Conservation (phyloP, 1,140 invertebrate genomes). For the Bombus polaris region DNA sequence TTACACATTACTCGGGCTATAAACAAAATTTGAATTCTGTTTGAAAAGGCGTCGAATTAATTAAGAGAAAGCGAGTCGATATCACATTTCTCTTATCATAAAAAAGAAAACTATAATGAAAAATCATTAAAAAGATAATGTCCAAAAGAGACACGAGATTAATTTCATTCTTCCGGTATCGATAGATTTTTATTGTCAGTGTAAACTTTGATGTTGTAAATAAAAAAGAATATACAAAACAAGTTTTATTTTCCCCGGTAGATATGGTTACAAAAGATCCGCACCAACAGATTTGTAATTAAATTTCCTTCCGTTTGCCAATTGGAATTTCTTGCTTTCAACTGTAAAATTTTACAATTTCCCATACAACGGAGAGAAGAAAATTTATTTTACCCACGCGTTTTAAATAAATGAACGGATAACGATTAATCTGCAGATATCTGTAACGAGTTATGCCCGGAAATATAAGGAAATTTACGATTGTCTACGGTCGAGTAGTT, state of each 20-base stretch:
- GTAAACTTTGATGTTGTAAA: neutral
- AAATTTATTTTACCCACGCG: neutral
- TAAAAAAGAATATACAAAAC: neutral
- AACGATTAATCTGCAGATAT: slow-evolving; percentile 12
- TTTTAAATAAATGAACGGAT: slow-evolving; percentile 2
- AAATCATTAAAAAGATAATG: too few relatives aligned
- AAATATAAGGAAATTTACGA: slow-evolving; percentile 34
- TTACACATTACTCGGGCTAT: too few relatives aligned
- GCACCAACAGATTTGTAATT: neutral
- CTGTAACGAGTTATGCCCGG: slow-evolving; percentile 10
- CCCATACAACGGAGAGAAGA: neutral
- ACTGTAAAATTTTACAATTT: neutral
- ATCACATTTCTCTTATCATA: too few relatives aligned
- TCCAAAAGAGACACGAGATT: too few relatives aligned
- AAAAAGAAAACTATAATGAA: too few relatives aligned
- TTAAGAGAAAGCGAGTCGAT: too few relatives aligned
- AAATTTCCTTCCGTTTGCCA: neutral
- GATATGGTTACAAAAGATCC: neutral
- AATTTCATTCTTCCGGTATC: neutral
- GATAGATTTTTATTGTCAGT: neutral
- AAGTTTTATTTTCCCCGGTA: neutral
- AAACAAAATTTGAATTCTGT: too few relatives aligned
- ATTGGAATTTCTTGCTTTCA: too few relatives aligned
- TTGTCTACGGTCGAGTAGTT: slow-evolving; percentile 25
- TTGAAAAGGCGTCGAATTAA: too few relatives aligned